Percentiles rank a stretch among this genome's conserved stretches.
Conservation (phyloP, 1,140 invertebrate genomes). For the Drosophila mayri region DNA sequence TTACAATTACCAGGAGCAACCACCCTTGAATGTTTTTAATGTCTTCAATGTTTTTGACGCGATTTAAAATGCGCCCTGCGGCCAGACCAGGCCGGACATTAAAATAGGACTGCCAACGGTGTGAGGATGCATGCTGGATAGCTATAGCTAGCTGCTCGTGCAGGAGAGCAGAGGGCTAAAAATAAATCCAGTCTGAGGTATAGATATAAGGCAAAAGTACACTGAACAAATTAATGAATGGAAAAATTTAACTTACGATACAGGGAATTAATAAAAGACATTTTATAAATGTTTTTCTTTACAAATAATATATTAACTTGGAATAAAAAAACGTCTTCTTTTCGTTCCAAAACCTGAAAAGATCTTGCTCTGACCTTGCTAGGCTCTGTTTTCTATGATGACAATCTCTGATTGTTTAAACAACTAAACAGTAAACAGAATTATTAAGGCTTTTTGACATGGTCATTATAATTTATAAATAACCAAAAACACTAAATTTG, state of each 20-base stretch:
- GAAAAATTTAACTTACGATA: too few species aligned
- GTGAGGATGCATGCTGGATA: slow-evolving; percentile 13
- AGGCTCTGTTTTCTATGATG: too few species aligned
- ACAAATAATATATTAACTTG: too few species aligned
- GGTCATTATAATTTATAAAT: too few species aligned
- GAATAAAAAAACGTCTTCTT: too few species aligned
- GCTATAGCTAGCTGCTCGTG: slow-evolving; percentile 2
- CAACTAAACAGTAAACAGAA: background rate
- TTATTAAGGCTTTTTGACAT: background rate
- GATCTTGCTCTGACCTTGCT: background rate
- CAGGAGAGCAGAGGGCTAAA: slow-evolving; percentile 10
- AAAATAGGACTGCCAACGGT: slow-evolving; percentile 17
- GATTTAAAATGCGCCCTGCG: slow-evolving; percentile 50
- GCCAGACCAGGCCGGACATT: slow-evolving; percentile 8
- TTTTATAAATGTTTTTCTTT: background rate
- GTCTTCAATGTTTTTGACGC: slow-evolving; percentile 35
- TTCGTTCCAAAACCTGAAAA: background rate
- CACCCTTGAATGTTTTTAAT: slow-evolving; percentile 35
- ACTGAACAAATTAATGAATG: background rate
- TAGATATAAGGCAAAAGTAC: background rate
- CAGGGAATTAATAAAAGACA: too few species aligned
- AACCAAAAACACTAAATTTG: background rate
- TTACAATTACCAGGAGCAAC: slow-evolving; percentile 61
- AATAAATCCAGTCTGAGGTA: slow-evolving; percentile 10
- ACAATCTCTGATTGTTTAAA: background rate